Evolutionary conservation across 2,888 invertebrate genomes (phyloP).

Genomic region (Lasioglossum marginatum): DNA sequence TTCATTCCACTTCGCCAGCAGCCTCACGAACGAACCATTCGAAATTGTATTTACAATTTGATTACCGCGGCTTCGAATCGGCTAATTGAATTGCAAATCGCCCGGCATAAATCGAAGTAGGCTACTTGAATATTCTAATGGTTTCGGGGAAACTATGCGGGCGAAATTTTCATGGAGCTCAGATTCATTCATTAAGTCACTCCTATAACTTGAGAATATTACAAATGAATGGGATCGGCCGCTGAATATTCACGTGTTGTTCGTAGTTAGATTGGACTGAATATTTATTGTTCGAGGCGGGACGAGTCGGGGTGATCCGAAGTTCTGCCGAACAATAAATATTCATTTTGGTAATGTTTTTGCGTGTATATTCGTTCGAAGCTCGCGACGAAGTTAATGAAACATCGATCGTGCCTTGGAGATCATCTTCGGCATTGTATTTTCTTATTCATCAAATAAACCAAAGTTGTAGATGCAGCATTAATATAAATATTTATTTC

Average conservation of each 20-base stretch:
- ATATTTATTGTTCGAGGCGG: background rate
- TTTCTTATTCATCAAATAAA: background rate
- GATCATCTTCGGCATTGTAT: background rate
- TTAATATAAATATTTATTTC: background rate
- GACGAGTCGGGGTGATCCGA: background rate
- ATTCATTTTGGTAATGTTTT: constrained; percentile 1
- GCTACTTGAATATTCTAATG: background rate
- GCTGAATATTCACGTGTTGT: background rate
- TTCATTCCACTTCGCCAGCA: background rate
- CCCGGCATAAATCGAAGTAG: background rate
- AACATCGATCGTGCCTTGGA: background rate
- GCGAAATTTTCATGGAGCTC: background rate
- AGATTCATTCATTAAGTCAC: background rate
- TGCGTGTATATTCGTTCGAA: background rate
- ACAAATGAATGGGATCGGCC: background rate
- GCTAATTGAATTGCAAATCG: background rate
- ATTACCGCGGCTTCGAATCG: background rate
- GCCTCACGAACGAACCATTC: background rate
- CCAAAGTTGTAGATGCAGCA: background rate
- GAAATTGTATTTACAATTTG: background rate
- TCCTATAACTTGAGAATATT: background rate
- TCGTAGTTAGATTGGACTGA: background rate
- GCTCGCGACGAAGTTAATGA: background rate
- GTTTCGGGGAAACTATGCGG: background rate
- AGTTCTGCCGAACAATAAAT: background rate